These are phyloP conservation scores for Escarpia spicata DNA, from an alignment of 2,888 invertebrate species.

Conservation along the genomic window DNA sequence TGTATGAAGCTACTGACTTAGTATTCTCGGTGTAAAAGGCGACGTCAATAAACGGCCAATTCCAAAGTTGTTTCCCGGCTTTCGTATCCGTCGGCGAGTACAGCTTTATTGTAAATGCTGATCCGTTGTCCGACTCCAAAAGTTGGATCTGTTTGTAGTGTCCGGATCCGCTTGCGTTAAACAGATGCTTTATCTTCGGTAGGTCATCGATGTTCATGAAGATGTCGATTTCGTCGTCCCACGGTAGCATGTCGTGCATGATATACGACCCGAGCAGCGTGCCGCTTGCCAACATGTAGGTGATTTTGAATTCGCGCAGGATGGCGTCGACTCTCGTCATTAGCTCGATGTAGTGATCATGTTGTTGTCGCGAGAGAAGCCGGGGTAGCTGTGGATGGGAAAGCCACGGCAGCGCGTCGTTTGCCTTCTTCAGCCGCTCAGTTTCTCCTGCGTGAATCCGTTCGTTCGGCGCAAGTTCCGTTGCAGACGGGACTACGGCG, in stretches of 20 bases:
- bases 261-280: not conserved
- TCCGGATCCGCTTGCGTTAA: not conserved
- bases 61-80: not conserved
- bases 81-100: not conserved
- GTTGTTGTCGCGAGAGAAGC: not conserved
- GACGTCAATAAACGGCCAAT: not conserved
- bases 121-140: not conserved
- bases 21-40: not conserved
- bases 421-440: too few species aligned
- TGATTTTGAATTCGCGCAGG: not conserved
- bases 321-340: not conserved
- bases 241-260: not conserved
- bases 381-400: too few species aligned
- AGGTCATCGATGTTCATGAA: not conserved
- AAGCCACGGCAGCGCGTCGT: too few species aligned
- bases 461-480: too few species aligned
- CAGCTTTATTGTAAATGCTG: not conserved
- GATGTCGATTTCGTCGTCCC: slow-evolving; percentile 1
- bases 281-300: not conserved
- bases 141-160: not conserved
- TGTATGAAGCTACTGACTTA: not conserved
- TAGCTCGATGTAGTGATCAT: not conserved
- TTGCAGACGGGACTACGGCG: too few species aligned
- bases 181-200: not conserved
- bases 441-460: too few species aligned